Conservation (phyloP, 92 coral and sea anemone species). For the Palythoa heliodiscus region DNA sequence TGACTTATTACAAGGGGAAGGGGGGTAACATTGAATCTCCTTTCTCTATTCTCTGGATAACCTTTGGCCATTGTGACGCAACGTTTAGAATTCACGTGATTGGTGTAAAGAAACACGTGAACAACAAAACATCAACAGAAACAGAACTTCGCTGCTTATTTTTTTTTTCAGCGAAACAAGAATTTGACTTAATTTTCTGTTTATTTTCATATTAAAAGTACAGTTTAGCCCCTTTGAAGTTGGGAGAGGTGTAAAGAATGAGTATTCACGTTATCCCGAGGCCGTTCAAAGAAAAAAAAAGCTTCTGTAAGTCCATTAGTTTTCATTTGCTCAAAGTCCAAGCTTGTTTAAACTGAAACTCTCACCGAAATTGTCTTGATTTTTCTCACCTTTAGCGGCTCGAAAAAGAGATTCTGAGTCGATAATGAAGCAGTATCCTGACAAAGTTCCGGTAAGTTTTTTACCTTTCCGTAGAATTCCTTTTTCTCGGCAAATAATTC, state of each 20-base stretch:
- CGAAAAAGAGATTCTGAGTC: constrained; percentile 94
- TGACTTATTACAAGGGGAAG: too few species aligned
- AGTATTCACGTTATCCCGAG: constrained; percentile 72
- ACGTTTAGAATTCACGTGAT: constrained; percentile 32
- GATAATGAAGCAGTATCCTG: constrained; percentile 92
- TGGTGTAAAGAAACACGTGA: constrained; percentile 36
- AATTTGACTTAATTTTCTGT: constrained; percentile 4
- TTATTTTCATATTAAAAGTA: constrained; percentile 27
- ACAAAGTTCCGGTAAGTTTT: constrained; percentile 92
- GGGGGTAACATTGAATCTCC: too few species aligned
- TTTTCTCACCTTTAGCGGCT: constrained; percentile 66
- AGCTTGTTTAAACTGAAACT: neutral
- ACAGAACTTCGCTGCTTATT: constrained; percentile 16
- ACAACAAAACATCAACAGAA: constrained; percentile 34
- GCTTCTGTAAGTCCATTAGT: constrained; percentile 80
- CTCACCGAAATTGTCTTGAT: neutral
- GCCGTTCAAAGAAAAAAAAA: constrained; percentile 88
- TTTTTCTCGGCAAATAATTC: neutral
- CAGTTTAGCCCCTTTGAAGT: neutral
- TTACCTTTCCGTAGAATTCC: neutral
- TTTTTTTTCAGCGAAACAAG: constrained; percentile 31
- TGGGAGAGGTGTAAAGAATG: constrained; percentile 30
- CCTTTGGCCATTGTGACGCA: constrained; percentile 11
- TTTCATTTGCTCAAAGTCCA: constrained; percentile 12
- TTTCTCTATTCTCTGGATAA: too few species aligned